These are phyloP conservation scores for Anarrhichthys ocellatus DNA, from an alignment of 2,113 vertebrate genomes.

Conservation along the genomic window DNA sequence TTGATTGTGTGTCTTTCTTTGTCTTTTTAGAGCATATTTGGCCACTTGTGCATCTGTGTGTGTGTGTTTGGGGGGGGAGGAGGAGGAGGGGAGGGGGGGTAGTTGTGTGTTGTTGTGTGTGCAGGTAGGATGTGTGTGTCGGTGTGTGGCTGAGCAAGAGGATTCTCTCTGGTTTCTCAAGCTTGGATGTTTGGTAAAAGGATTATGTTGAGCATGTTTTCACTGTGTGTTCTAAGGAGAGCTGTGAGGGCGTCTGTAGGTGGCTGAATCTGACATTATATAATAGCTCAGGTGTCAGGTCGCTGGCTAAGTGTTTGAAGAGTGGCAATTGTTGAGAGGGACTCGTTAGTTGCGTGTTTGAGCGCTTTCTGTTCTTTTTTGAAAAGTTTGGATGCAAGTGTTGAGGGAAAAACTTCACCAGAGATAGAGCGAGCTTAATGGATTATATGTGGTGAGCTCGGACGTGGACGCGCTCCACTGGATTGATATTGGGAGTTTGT, in stretches of 20 bases:
- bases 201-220: conserved; percentile 47
- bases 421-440: conserved; percentile 9
- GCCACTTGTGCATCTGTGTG: conserved; percentile 2
- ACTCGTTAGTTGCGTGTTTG: conserved; percentile 29
- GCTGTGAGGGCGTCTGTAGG: conserved; percentile 61
- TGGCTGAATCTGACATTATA: conserved; percentile 59
- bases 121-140: conserved; percentile 11
- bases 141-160: conserved; percentile 22
- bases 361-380: neutral
- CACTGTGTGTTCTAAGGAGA: conserved; percentile 33
- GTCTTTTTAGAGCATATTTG: neutral
- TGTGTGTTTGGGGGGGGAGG: conserved; percentile 8
- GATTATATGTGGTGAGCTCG: conserved; percentile 33
- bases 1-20: conserved; percentile 54
- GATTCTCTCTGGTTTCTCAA: conserved; percentile 49
- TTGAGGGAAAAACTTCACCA: conserved; percentile 2
- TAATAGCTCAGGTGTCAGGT: conserved; percentile 49
- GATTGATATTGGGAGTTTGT: conserved; percentile 31
- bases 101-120: conserved; percentile 17
- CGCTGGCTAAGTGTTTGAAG: conserved; percentile 48
- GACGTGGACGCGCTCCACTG: conserved; percentile 3
- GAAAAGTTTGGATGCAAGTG: conserved; percentile 29
- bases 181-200: conserved; percentile 50
- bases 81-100: neutral
- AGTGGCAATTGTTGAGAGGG: conserved; percentile 27